These are phyloP conservation scores for Brachyopa scutellaris DNA, from an alignment of 2,888 invertebrate genomes.

Conservation along the genomic window DNA sequence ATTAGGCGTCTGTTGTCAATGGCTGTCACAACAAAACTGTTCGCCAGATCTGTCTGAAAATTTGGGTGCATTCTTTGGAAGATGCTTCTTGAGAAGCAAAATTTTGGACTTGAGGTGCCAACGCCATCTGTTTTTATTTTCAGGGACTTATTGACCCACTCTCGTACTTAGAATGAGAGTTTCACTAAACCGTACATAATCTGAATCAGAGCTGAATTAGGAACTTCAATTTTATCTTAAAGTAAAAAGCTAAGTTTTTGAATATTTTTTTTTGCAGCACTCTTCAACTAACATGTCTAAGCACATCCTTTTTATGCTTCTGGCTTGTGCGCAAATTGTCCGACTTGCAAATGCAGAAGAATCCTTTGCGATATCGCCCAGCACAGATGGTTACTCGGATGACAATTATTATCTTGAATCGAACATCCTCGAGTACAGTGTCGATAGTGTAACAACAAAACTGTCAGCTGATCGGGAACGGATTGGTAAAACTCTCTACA, in stretches of 20 bases:
- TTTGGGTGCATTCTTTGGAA: too few species aligned
- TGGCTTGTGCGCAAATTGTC: slow-evolving; percentile 6
- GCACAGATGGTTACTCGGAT: slow-evolving; percentile 42
- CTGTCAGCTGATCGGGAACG: slow-evolving; percentile 25
- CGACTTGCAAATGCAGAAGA: not conserved
- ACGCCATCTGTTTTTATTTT: too few species aligned
- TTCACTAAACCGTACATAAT: too few species aligned
- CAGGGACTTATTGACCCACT: too few species aligned
- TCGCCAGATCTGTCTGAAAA: too few species aligned
- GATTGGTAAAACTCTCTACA: slow-evolving; percentile 50
- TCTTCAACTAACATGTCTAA: slow-evolving; percentile 15
- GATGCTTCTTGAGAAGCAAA: too few species aligned
- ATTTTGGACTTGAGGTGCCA: too few species aligned
- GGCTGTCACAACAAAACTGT: too few species aligned
- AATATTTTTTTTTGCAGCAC: slow-evolving; percentile 38
- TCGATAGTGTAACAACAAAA: slow-evolving; percentile 49
- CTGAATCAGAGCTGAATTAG: too few species aligned
- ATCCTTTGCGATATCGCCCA: slow-evolving; percentile 13
- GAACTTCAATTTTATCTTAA: too few species aligned
- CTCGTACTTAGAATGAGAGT: too few species aligned
- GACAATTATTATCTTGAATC: slow-evolving; percentile 42
- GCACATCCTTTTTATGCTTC: not conserved
- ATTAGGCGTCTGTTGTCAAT: too few species aligned
- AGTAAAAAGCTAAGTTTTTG: not conserved
- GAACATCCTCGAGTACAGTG: slow-evolving; percentile 49